phyloP scores from a whole-genome alignment of 2,888 invertebrate species.

The Synergus laeviventris region DNA sequence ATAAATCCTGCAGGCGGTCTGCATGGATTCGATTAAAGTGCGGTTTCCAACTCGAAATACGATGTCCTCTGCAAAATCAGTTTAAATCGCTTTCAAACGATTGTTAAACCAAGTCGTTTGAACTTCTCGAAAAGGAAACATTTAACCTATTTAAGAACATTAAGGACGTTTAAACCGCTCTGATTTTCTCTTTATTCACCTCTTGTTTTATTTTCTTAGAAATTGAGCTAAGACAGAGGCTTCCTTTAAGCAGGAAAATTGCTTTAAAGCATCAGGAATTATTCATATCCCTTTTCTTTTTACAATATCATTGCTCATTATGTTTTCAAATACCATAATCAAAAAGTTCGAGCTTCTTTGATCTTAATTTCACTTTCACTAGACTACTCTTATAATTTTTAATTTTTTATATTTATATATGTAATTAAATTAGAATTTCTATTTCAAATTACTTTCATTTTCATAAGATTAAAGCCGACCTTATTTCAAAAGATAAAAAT shows the following conservation, averaged over 20 bases:
- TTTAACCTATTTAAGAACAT: not conserved
- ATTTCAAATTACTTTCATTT: not conserved
- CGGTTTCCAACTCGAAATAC: constrained; percentile 22
- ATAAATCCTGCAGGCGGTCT: constrained; percentile 33
- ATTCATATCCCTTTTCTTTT: not conserved
- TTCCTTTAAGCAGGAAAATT: no score
- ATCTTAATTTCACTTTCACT: no score
- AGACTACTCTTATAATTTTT: no score
- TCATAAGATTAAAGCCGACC: not conserved
- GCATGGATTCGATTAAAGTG: constrained; percentile 28
- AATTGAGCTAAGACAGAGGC: not conserved
- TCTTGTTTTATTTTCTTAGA: constrained; percentile 2
- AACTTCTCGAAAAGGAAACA: not conserved
- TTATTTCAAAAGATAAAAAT: not conserved
- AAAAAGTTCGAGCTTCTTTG: no score
- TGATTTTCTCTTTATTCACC: not conserved
- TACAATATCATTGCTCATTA: not conserved
- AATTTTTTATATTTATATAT: no score
- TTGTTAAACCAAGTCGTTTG: constrained; percentile 18
- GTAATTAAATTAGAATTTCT: not conserved
- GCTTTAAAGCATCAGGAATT: no score
- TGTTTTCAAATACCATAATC: no score
- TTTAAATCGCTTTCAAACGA: constrained; percentile 12
- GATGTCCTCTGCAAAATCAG: constrained; percentile 13
- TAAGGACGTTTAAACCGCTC: not conserved